Percentiles rank a stretch among this genome's conserved stretches.
These are phyloP conservation scores for Geotrypetes seraphini DNA, from an alignment of 2,797 vertebrate genomes.

Conservation along the genomic window DNA sequence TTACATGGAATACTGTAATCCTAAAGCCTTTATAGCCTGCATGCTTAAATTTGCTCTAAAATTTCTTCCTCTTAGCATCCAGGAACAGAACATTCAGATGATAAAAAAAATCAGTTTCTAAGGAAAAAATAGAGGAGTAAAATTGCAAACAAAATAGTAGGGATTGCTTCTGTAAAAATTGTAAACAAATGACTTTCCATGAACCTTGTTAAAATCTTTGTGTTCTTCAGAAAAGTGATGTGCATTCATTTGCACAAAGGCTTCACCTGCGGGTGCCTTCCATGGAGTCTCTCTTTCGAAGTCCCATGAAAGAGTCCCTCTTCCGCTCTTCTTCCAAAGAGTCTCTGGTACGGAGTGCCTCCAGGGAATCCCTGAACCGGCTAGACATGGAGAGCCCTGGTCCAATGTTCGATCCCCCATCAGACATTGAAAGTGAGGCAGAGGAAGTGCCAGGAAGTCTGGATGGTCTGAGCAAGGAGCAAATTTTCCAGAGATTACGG, in stretches of 20 bases:
- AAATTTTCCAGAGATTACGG: constrained; percentile 68
- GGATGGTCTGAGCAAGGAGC: constrained; percentile 74
- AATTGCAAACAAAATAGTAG: no score
- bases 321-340: constrained; percentile 82
- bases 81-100: no score
- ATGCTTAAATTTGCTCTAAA: no score
- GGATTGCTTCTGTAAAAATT: no score
- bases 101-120: no score
- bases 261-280: constrained; percentile 86
- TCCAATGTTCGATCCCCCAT: constrained; percentile 69
- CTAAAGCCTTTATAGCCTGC: no score
- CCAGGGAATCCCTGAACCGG: constrained; percentile 77
- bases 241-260: constrained; percentile 77
- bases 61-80: no score
- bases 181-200: no score
- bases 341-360: constrained; percentile 71
- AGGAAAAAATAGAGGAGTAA: no score
- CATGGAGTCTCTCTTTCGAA: constrained; percentile 82
- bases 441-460: constrained; percentile 64
- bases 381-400: constrained; percentile 53
- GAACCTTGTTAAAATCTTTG: no score
- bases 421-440: constrained; percentile 85
- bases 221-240: constrained; percentile 60
- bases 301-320: constrained; percentile 71
- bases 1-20: no score